A percentile compares a stretch with the other conserved stretches of the same genome.
Evolutionary conservation across 2,888 invertebrate species (phyloP).

Genomic region (Tachina lurida): DNA sequence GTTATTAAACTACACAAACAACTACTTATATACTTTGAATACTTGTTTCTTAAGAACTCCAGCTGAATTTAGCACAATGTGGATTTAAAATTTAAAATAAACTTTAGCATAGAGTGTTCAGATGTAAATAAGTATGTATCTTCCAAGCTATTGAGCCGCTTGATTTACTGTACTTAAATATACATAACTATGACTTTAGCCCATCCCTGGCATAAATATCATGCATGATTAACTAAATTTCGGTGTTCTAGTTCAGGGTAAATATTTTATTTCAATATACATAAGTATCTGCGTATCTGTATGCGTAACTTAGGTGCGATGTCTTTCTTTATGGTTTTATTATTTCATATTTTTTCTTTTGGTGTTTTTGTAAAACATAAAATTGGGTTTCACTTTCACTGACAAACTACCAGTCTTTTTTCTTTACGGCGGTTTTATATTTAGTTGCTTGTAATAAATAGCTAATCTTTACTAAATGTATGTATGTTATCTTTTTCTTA

Average conservation of each 20-base stretch:
- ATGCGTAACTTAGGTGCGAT: neutral
- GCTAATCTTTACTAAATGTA: conserved; percentile 22
- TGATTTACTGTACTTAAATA: conserved; percentile 51
- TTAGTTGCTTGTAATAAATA: conserved; percentile 12
- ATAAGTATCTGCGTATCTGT: neutral
- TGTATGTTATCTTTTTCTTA: conserved; percentile 21
- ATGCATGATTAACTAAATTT: conserved; percentile 49
- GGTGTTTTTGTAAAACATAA: conserved; percentile 2
- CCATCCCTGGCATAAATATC: conserved; percentile 45
- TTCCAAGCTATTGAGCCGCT: conserved; percentile 25
- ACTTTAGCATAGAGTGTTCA: conserved; percentile 3
- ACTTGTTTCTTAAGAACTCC: conserved; percentile 60
- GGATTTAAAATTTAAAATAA: conserved; percentile 21
- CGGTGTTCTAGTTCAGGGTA: conserved; percentile 42
- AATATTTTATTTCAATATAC: conserved; percentile 12
- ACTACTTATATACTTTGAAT: conserved; percentile 47
- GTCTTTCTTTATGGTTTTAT: conserved; percentile 30
- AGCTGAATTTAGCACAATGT: conserved; percentile 18
- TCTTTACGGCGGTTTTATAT: conserved; percentile 26
- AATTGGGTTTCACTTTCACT: conserved; percentile 66
- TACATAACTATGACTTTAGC: conserved; percentile 34
- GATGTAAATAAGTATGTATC: conserved; percentile 20
- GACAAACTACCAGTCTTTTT: conserved; percentile 11
- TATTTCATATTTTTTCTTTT: conserved; percentile 10
- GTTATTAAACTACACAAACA: conserved; percentile 35